Percentiles rank a stretch among this genome's conserved stretches.
Evolutionary conservation across 2,113 vertebrate species (phyloP).

Genomic region (Paedocypris sp.): DNA sequence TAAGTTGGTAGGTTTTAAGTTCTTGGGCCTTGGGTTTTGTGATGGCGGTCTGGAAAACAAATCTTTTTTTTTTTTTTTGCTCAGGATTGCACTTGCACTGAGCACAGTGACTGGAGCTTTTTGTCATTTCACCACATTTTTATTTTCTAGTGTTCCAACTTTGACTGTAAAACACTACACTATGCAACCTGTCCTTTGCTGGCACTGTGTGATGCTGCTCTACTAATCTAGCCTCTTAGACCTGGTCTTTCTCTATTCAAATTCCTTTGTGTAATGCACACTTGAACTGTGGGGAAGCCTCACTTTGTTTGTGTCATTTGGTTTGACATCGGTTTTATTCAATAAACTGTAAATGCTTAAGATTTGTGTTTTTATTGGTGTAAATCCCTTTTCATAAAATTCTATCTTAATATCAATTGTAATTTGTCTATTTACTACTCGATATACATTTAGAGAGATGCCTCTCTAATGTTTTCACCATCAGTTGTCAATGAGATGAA

Average conservation of each 20-base stretch:
- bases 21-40: too few species aligned
- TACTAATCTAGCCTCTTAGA: not conserved
- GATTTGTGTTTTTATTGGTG: not conserved
- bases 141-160: not conserved
- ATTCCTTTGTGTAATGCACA: not conserved
- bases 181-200: constrained; percentile 14
- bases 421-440: too few species aligned
- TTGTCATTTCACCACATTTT: not conserved
- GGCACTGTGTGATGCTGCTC: constrained; percentile 17
- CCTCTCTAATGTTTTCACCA: too few species aligned
- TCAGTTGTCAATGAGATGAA: too few species aligned
- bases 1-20: not conserved
- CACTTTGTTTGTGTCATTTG: constrained; percentile 3
- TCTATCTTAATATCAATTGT: too few species aligned
- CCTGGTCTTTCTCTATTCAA: not conserved
- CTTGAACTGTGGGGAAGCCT: not conserved
- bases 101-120: not conserved
- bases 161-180: not conserved
- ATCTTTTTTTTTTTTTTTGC: too few species aligned
- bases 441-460: too few species aligned
- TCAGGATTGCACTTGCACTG: not conserved
- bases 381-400: not conserved
- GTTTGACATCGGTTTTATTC: constrained; percentile 7
- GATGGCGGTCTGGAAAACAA: not conserved
- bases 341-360: constrained; percentile 24